Percentiles rank a stretch among this genome's conserved stretches.
Evolutionary conservation across 2,113 vertebrate genomes (phyloP).

Genomic region (Danionella cerebrum): DNA sequence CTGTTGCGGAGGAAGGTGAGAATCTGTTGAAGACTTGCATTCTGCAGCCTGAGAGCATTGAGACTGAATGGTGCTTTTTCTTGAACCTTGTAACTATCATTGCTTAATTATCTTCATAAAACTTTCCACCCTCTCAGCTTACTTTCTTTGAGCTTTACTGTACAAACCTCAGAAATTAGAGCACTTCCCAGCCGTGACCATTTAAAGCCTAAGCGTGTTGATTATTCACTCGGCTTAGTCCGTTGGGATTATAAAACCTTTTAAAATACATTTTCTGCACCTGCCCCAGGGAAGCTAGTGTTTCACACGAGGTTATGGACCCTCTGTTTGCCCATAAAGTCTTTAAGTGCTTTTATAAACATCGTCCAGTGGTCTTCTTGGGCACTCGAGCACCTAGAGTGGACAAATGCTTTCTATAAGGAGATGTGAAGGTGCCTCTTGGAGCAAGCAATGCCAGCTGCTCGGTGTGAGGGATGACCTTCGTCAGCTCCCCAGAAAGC

Average conservation of each 20-base stretch:
- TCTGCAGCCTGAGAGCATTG: not conserved
- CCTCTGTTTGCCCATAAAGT: not conserved
- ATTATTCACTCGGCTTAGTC: not conserved
- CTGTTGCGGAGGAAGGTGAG: conserved; percentile 14
- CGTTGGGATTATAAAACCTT: not conserved
- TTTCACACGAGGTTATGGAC: not conserved
- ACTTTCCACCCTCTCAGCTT: not conserved
- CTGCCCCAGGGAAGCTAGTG: not conserved
- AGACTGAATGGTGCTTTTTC: not conserved
- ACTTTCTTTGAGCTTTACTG: conserved; percentile 21
- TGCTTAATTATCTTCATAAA: conserved; percentile 27
- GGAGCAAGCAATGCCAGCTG: conserved; percentile 18
- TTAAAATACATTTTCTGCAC: not conserved
- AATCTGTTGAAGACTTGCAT: conserved; percentile 2
- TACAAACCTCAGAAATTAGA: conserved; percentile 21
- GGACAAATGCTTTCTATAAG: conserved; percentile 19
- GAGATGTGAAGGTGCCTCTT: not conserved
- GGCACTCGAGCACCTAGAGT: not conserved
- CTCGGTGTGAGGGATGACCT: conserved; percentile 12
- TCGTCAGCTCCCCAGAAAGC: conserved; percentile 5
- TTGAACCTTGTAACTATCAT: conserved; percentile 3
- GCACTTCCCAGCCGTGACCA: conserved; percentile 21
- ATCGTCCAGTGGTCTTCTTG: not conserved
- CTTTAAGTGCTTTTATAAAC: conserved; percentile 3
- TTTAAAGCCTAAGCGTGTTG: not conserved